Conservation (phyloP, 2,888 invertebrate genomes). For the Leptinotarsa haldemani region DNA sequence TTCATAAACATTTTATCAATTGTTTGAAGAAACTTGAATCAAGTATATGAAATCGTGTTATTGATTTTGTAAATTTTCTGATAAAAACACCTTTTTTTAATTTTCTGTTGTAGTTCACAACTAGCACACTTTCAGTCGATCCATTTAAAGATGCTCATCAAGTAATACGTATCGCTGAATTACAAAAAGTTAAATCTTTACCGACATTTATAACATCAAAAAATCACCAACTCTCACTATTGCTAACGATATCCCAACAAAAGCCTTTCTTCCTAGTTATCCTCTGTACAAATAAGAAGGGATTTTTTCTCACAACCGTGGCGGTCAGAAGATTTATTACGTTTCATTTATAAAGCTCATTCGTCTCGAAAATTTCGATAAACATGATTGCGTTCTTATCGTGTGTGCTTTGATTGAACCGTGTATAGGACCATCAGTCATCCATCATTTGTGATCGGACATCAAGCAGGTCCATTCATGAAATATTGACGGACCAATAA, state of each 20-base stretch:
- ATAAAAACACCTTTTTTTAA: too few relatives aligned
- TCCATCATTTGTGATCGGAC: constrained; percentile 3
- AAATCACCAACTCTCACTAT: neutral
- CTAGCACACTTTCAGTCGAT: too few relatives aligned
- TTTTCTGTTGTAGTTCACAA: too few relatives aligned
- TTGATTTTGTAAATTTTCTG: too few relatives aligned
- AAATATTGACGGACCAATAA: neutral
- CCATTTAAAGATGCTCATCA: too few relatives aligned
- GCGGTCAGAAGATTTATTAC: constrained; percentile 33
- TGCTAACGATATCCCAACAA: neutral
- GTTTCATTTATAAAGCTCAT: constrained; percentile 32
- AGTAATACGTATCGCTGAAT: too few relatives aligned
- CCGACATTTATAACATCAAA: neutral
- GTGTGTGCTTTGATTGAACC: constrained; percentile 21
- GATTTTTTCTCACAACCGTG: neutral
- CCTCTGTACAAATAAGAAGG: neutral
- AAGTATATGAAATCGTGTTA: too few relatives aligned
- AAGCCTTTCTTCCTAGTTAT: neutral
- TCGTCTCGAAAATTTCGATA: constrained; percentile 42
- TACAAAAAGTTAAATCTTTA: neutral
- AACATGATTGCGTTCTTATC: constrained; percentile 35
- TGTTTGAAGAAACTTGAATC: too few relatives aligned
- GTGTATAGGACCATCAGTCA: constrained; percentile 13
- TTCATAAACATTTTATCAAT: too few relatives aligned
- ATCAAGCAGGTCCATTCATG: neutral